A percentile compares a stretch with the other conserved stretches of the same genome.
phyloP scores from a whole-genome alignment of 2,797 vertebrate species.

The Myripristis jacobus region DNA sequence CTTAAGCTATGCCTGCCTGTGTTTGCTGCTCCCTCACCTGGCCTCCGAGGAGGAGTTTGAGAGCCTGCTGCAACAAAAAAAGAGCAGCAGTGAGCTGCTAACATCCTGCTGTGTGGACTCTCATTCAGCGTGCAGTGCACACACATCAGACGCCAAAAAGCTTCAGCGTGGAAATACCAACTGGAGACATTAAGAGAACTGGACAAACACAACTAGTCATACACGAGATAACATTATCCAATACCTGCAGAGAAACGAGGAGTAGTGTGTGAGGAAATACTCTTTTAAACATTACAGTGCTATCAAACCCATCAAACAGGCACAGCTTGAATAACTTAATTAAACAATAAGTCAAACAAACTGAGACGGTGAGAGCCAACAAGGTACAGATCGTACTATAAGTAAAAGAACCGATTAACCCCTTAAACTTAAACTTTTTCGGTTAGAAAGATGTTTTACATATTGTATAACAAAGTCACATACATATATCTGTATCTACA shows the following conservation, averaged over 20 bases:
- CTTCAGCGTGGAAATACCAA: not conserved
- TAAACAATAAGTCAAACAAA: constrained; percentile 20
- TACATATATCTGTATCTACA: no score
- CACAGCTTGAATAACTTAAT: constrained; percentile 1
- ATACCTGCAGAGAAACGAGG: not conserved
- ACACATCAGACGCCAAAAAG: not conserved
- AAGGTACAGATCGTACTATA: not conserved
- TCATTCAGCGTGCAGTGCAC: not conserved
- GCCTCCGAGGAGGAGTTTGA: constrained; percentile 12
- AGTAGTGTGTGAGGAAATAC: not conserved
- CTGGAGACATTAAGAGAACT: not conserved
- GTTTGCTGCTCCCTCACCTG: constrained; percentile 20
- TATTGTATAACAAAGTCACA: no score
- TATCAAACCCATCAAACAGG: not conserved
- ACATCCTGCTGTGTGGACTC: constrained; percentile 6
- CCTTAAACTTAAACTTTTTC: no score
- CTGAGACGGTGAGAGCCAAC: not conserved
- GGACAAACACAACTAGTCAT: not conserved
- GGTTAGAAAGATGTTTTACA: no score
- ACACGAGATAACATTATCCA: not conserved
- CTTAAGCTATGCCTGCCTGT: constrained; percentile 6
- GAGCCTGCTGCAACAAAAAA: constrained; percentile 10
- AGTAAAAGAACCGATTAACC: not conserved
- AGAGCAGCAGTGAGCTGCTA: constrained; percentile 11
- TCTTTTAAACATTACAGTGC: not conserved